A percentile compares a stretch with the other conserved stretches of the same genome.
phyloP scores from a whole-genome alignment of 2,113 vertebrate genomes.

The Tenrec ecaudatus region DNA sequence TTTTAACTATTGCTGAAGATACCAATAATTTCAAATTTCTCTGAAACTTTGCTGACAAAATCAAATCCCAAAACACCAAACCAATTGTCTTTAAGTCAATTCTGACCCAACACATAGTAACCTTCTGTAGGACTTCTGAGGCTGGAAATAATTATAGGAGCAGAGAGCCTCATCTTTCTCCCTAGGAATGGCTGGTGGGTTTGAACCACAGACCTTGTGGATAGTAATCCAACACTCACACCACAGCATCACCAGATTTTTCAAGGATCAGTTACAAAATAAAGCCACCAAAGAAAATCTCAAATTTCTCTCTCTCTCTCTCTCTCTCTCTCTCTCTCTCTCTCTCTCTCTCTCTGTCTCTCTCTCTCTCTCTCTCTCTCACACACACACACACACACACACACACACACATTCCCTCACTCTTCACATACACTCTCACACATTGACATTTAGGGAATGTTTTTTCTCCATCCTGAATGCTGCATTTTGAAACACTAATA shows the following conservation, averaged over 20 bases:
- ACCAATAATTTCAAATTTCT: constrained; percentile 25
- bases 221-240: too few relatives aligned
- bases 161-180: too few relatives aligned
- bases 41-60: constrained; percentile 13
- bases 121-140: too few relatives aligned
- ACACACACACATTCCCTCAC: too few relatives aligned
- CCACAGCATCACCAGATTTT: neutral
- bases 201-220: too few relatives aligned
- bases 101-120: too few relatives aligned
- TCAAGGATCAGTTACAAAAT: constrained; percentile 22
- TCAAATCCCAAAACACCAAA: too few relatives aligned
- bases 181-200: too few relatives aligned
- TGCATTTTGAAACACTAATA: neutral
- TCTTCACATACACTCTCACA: neutral
- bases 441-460: neutral
- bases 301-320: neutral
- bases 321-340: neutral
- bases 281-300: neutral
- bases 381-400: neutral
- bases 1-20: constrained; percentile 54
- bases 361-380: too few relatives aligned
- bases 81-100: too few relatives aligned
- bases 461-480: neutral
- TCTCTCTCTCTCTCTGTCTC: neutral
- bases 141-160: too few relatives aligned